Evolutionary conservation across 2,113 vertebrate species (phyloP).

Genomic region (Tupaia chinensis): DNA sequence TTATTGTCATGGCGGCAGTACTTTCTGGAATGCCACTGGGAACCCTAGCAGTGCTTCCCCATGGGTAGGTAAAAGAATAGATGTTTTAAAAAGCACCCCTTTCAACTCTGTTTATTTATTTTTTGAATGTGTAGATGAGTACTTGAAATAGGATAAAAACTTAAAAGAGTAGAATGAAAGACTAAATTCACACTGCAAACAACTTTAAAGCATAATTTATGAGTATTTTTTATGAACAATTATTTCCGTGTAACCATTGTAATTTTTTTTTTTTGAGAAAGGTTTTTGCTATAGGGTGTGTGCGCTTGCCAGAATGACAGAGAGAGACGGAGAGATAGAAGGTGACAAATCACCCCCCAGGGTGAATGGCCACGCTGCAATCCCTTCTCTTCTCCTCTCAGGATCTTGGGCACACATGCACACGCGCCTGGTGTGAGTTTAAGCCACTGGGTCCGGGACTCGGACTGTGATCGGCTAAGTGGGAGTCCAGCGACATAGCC

Average conservation of each 20-base stretch:
- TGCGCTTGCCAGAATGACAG: too few relatives aligned
- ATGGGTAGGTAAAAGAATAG: constrained; percentile 1
- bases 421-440: too few relatives aligned
- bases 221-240: background rate
- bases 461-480: too few relatives aligned
- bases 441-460: too few relatives aligned
- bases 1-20: background rate
- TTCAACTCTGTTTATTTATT: background rate
- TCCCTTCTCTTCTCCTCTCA: too few relatives aligned
- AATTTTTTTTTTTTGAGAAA: too few relatives aligned
- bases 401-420: too few relatives aligned
- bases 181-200: background rate
- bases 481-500: too few relatives aligned
- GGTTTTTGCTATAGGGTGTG: background rate
- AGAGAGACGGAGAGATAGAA: too few relatives aligned
- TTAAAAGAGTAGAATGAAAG: background rate
- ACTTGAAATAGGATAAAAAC: constrained; percentile 20
- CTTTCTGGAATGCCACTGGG: constrained; percentile 33
- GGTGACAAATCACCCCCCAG: too few relatives aligned
- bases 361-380: too few relatives aligned
- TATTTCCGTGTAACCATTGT: background rate
- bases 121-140: background rate
- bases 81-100: background rate
- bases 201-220: background rate
- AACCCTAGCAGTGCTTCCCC: background rate